Conservation (phyloP, 2,113 vertebrate genomes). For the Nettapus auritus region DNA sequence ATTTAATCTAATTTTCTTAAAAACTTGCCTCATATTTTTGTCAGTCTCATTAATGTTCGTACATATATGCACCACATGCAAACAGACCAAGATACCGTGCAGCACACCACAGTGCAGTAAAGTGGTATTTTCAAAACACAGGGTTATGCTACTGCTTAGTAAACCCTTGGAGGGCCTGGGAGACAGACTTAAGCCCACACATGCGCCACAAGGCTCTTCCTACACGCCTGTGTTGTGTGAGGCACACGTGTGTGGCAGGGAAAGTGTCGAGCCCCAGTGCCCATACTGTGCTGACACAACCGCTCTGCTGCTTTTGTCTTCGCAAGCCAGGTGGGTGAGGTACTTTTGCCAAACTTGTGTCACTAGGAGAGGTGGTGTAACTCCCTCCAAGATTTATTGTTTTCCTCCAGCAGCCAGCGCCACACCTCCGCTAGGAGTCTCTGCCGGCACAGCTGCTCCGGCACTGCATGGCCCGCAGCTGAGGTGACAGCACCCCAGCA, state of each 20-base stretch:
- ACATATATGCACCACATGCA: neutral
- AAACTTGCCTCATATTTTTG: neutral
- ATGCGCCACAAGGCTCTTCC: neutral
- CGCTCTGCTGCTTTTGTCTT: neutral
- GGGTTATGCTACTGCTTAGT: neutral
- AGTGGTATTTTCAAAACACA: neutral
- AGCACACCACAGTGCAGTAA: neutral
- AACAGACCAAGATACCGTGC: neutral
- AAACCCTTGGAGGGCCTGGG: neutral
- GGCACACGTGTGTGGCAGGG: neutral
- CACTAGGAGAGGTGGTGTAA: neutral
- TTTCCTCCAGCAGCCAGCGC: neutral
- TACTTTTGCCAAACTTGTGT: neutral
- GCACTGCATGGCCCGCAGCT: rapidly evolving
- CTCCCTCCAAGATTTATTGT: neutral
- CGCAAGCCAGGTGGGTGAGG: neutral
- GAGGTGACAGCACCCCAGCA: neutral
- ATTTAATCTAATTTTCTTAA: slow-evolving; percentile 22
- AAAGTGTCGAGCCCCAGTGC: neutral
- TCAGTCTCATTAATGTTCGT: neutral
- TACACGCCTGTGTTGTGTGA: neutral
- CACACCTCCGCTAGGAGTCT: rapidly evolving
- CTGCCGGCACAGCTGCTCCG: rapidly evolving
- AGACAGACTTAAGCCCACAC: neutral
- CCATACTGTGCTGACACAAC: neutral